Base-by-base conservation (phyloP, 2,888 invertebrate species). In the Spicauda simplicius region DNA sequence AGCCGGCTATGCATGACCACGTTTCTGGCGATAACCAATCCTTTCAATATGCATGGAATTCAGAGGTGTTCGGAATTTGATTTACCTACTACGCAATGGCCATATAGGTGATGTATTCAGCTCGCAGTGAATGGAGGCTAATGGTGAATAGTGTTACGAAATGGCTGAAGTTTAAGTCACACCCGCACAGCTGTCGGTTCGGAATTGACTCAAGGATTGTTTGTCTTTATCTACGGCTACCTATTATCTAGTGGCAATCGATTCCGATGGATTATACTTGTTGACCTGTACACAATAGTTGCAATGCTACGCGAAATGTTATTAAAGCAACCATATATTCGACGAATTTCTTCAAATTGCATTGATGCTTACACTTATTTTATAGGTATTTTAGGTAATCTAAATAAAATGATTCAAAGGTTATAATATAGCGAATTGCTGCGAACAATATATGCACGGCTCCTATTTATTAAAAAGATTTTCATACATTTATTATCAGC, bases 21-120 rank as follows among this genome's bases (percentile, higher is more conserved):
- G 50, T 50, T 16, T 11, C 52, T 61, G 20, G 7, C n/a, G 25
- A 30, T 55, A 30, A 55, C 45, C 20, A 41, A 55, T 37, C 33
- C 61, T 16, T 55, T 55, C 63, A 55, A 63, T 63, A 63, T 63
- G 55, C 55, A 63, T 55, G 45, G 16, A 55, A 63, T 45, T 25
- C 55, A 18, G 53, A 53, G 54, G 61, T 41, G 54, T 57, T 25
- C 19, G 58, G 53, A 41, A 19, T 45, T 37, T 37, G 57, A 57
- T 57, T 45, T 57, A 57, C 41, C 19, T 19, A 45, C 19, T 14
- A 41, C 14, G 33, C 18, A 50, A 30, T 55, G n/a, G 16, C 55
- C 55, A 30, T 55, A 16, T 45, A 37, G 2, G 12, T 1, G 18
- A 53, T 53, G 7, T 10, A 19, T 52, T 56, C 56, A 18, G 18